A percentile compares a stretch with the other conserved stretches of the same genome.
These are phyloP conservation scores for Mystacornis crossleyi DNA, from an alignment of 2,113 vertebrate genomes.

Conservation along the genomic window DNA sequence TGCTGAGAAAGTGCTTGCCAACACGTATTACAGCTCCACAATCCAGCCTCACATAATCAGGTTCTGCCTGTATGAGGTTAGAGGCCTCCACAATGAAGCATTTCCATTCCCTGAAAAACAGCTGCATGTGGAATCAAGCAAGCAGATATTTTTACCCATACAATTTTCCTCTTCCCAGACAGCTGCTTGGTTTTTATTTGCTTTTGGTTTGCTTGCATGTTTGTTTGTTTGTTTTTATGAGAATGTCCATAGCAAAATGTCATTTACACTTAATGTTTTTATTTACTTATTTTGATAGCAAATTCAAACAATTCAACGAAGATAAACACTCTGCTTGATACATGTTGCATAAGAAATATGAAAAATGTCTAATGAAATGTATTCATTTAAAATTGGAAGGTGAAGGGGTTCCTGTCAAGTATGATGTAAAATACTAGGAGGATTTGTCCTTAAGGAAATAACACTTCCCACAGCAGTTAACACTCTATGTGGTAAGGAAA, in stretches of 20 bases:
- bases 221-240: not conserved
- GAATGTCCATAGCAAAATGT: not conserved
- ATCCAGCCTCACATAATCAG: not conserved
- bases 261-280: not conserved
- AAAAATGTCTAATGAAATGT: not conserved
- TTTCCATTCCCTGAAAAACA: slow-evolving; percentile 26
- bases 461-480: not conserved
- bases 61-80: not conserved
- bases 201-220: not conserved
- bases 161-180: slow-evolving; percentile 12
- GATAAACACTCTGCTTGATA: not conserved
- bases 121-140: not conserved
- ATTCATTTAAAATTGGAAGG: not conserved
- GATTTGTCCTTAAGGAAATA: slow-evolving; percentile 22
- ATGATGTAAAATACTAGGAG: not conserved
- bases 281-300: not conserved
- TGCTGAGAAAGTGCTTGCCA: slow-evolving; percentile 15
- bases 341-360: not conserved
- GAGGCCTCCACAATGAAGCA: not conserved
- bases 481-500: not conserved
- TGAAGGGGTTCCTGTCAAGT: not conserved
- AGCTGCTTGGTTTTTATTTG: not conserved
- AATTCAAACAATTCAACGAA: not conserved
- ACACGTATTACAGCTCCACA: not conserved
- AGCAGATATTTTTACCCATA: slow-evolving; percentile 16